Base-by-base conservation (phyloP, 2,113 vertebrate genomes). In the Pitta sordida region DNA sequence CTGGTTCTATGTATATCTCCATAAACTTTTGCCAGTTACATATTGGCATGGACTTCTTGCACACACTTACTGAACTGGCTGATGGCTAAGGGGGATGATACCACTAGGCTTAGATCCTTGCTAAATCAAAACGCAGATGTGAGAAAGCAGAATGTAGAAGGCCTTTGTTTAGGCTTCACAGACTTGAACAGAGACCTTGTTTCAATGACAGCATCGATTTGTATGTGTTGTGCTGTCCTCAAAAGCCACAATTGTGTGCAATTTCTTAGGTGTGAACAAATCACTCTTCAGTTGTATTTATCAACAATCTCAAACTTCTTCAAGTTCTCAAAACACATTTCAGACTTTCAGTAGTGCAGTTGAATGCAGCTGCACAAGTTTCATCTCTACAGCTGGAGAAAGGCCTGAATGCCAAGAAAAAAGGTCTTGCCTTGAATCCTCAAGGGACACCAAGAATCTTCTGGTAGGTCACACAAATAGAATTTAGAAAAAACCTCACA, bases 1-100 rank as follows among this genome's bases (percentile, higher is more conserved):
- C 30, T 36, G 48, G 55, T 91, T 68, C 39, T 59, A 36, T 29
- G 32, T 37, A 64, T 26, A 58, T 9, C 30, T 2, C 2, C 18
- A 62, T 2, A 52, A 0, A 0, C 8, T 36, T 10, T 5, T 68
- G 27, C 34, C 73, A 16, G 30, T 52, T 36, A 39, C 29, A 19
- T 46, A 39, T 27, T 74, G 71, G 48, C 39, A 30, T 2, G 9
- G 44, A 44, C 13, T 60, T 65, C 65, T 84, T 48, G n/a, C 10
- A 30, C 4, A 23, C 11, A 20, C 51, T 67, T 49, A 26, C 62
- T 91, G 60, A 77, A 74, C 12, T 39, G 44, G 36, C 11, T 55
- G 56, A 70, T 34, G 24, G 27, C 29, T 78, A 55, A 6, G 9
- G 17, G 14, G 6, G 12, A 58, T 46, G 64, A 19, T 29, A 53